phyloP scores from a whole-genome alignment of 1,140 invertebrate genomes.

The Harpegnathos saltator region DNA sequence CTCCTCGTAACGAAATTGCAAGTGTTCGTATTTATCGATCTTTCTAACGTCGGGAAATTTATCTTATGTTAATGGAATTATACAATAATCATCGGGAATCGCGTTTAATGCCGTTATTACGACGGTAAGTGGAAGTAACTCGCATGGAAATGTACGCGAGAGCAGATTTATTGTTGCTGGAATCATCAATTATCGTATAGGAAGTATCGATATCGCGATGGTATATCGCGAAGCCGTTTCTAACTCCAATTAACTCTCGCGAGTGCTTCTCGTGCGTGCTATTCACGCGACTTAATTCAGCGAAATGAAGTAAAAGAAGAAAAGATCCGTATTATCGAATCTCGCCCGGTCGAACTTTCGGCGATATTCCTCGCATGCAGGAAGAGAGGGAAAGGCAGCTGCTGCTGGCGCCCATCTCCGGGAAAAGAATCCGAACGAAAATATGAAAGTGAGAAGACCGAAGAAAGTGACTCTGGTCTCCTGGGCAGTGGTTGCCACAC shows the following conservation, averaged over 20 bases:
- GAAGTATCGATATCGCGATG: not conserved
- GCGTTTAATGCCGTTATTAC: not conserved
- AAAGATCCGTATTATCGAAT: not conserved
- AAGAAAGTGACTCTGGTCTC: slow-evolving; percentile 80
- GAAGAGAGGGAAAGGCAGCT: slow-evolving; percentile 46
- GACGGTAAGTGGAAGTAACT: not conserved
- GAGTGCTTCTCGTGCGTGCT: not conserved
- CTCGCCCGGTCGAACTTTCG: not conserved
- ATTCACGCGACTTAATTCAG: slow-evolving; percentile 10
- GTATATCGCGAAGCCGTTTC: not conserved
- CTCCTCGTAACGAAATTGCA: too few relatives aligned
- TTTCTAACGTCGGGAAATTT: too few relatives aligned
- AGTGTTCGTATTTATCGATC: too few relatives aligned
- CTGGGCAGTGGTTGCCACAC: slow-evolving; percentile 73
- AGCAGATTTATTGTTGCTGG: not conserved
- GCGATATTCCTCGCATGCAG: not conserved
- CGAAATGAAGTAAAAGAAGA: not conserved
- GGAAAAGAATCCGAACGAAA: slow-evolving; percentile 71
- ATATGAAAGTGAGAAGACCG: slow-evolving; percentile 79
- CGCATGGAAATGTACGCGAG: not conserved
- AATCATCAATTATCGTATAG: not conserved
- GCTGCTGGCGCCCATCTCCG: slow-evolving; percentile 45
- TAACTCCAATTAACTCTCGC: slow-evolving; percentile 7
- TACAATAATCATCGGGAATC: not conserved
- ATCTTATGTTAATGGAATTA: too few relatives aligned